Evolutionary conservation across 1,140 invertebrate genomes (phyloP).

Genomic region (Spodoptera frugiperda): DNA sequence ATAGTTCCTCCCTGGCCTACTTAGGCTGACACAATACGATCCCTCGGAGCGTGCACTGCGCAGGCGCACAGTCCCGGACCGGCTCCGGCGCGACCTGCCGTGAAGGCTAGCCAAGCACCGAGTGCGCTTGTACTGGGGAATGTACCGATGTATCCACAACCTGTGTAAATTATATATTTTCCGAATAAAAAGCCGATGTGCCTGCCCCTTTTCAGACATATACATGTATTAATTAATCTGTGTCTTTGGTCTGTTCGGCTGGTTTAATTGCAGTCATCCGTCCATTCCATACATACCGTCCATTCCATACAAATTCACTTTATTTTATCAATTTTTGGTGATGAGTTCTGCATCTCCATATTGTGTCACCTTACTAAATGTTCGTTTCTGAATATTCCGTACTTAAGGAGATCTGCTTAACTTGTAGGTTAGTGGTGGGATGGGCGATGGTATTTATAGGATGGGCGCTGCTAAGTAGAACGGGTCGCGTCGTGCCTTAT

Average conservation of each 20-base stretch:
- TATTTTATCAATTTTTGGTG: too few relatives aligned
- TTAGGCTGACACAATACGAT: background rate
- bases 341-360: too few relatives aligned
- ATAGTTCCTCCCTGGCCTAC: background rate
- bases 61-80: slow-evolving; percentile 3
- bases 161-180: background rate
- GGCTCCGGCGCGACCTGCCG: slow-evolving; percentile 14
- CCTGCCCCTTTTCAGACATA: too few relatives aligned
- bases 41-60: slow-evolving; percentile 24
- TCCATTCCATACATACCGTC: too few relatives aligned
- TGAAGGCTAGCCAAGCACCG: slow-evolving; percentile 4
- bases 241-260: too few relatives aligned
- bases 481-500: background rate
- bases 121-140: background rate
- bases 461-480: slow-evolving; percentile 11
- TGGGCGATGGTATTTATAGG: slow-evolving; percentile 6
- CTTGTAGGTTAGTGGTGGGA: background rate
- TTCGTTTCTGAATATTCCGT: too few relatives aligned
- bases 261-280: too few relatives aligned
- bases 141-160: background rate
- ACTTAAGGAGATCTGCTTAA: too few relatives aligned
- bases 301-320: too few relatives aligned
- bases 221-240: too few relatives aligned
- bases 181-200: background rate
- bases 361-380: too few relatives aligned